A percentile compares a stretch with the other conserved stretches of the same genome.
These are phyloP conservation scores for Lamellibrachia luymesi DNA, from an alignment of 1,140 invertebrate genomes.

Conservation along the genomic window DNA sequence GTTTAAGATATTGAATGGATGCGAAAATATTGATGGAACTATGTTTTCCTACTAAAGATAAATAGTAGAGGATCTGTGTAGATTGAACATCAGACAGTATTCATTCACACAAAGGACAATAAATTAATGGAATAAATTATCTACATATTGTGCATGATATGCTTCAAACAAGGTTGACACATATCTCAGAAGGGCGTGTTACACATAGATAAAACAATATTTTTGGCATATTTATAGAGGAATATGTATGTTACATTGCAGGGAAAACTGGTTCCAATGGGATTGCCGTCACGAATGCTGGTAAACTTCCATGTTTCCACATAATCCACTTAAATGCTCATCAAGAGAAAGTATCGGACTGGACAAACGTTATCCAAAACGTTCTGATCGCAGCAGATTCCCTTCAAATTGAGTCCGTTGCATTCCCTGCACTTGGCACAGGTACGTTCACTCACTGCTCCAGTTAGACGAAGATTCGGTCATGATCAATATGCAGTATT, in stretches of 20 bases:
- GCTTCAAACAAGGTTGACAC: too few relatives aligned
- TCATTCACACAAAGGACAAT: too few relatives aligned
- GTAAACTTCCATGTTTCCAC: background rate
- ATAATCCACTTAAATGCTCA: background rate
- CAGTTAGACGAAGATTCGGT: background rate
- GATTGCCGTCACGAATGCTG: background rate
- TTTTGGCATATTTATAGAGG: too few relatives aligned
- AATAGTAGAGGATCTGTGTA: too few relatives aligned
- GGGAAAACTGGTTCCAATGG: background rate
- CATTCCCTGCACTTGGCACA: conserved; percentile 38
- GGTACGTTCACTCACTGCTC: conserved; percentile 26
- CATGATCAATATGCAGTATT: background rate
- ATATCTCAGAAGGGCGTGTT: too few relatives aligned
- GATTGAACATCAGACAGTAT: too few relatives aligned
- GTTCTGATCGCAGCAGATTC: conserved; percentile 32
- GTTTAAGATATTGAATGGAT: too few relatives aligned
- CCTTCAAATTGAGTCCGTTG: conserved; percentile 23
- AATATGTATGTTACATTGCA: background rate
- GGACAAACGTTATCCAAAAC: conserved; percentile 26
- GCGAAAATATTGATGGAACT: too few relatives aligned
- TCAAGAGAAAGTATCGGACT: conserved; percentile 6
- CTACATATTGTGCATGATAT: too few relatives aligned
- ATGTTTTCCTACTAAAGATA: too few relatives aligned
- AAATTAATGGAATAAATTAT: too few relatives aligned
- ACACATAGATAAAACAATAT: background rate